Conservation (phyloP, 2,888 invertebrate genomes). For the Caenorhabditis parvicauda region DNA sequence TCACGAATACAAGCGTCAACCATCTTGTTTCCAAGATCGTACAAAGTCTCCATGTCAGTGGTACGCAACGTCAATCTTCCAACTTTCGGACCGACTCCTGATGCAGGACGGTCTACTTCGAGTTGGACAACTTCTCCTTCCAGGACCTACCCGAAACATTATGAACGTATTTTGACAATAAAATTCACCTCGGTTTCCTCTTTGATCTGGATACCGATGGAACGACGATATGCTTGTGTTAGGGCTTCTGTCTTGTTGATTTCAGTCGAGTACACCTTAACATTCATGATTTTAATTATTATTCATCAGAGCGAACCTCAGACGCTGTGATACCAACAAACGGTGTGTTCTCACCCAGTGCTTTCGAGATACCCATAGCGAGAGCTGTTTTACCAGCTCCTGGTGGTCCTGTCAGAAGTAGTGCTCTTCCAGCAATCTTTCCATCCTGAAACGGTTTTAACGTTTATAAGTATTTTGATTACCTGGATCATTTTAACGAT, state of each 20-base stretch:
- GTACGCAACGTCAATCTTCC: slow-evolving; percentile 89
- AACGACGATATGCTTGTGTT: slow-evolving; percentile 89
- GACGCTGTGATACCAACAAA: slow-evolving; percentile 98
- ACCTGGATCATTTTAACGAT: slow-evolving; percentile 91
- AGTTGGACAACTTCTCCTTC: slow-evolving; percentile 98
- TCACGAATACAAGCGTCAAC: slow-evolving; percentile 48
- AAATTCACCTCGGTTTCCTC: slow-evolving; percentile 66
- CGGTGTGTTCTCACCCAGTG: slow-evolving; percentile 76
- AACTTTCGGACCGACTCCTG: slow-evolving; percentile 70
- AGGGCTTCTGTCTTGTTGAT: slow-evolving; percentile 99
- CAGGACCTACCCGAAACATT: slow-evolving; percentile 74
- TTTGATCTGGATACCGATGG: slow-evolving; percentile 91
- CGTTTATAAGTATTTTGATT: not conserved
- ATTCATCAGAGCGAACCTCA: slow-evolving; percentile 72
- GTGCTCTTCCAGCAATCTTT: slow-evolving; percentile 91
- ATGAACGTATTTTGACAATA: not conserved
- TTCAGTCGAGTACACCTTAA: slow-evolving; percentile 78
- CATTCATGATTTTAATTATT: not conserved
- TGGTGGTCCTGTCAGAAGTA: slow-evolving; percentile 91
- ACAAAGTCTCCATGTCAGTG: slow-evolving; percentile 99
- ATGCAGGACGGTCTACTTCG: slow-evolving; percentile 89
- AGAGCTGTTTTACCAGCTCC: slow-evolving; percentile 98
- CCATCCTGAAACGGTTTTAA: slow-evolving; percentile 72
- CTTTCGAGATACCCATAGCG: slow-evolving; percentile 75
- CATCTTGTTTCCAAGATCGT: slow-evolving; percentile 81